phyloP scores from a whole-genome alignment of 2,888 invertebrate genomes.

The Cephus pulcher region DNA sequence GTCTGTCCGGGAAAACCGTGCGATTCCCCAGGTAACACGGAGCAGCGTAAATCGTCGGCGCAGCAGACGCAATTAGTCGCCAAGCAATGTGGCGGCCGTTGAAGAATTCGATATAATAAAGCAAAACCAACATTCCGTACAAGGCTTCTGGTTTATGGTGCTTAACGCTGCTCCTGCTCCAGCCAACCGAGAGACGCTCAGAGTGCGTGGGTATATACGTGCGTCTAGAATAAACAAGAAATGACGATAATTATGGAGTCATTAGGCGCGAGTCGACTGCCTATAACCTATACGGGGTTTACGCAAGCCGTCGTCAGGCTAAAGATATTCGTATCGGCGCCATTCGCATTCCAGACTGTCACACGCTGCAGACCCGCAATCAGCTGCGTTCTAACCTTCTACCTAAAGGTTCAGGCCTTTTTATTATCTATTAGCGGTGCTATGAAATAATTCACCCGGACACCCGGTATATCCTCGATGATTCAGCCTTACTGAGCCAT shows the following conservation, averaged over 20 bases:
- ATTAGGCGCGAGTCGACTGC: conserved; percentile 24
- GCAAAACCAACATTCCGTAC: background rate
- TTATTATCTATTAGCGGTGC: background rate
- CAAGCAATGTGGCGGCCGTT: background rate
- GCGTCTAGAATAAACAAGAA: conserved; percentile 25
- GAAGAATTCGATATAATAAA: background rate
- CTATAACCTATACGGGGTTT: background rate
- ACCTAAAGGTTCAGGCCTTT: background rate
- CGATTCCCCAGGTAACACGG: background rate
- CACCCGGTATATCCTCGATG: background rate
- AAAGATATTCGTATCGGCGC: background rate
- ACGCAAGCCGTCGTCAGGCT: background rate
- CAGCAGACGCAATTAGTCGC: background rate
- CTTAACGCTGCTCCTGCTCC: background rate
- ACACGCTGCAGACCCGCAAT: background rate
- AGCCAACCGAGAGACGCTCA: background rate
- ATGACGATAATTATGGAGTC: conserved; percentile 34
- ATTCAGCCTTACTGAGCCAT: background rate
- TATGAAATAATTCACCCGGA: background rate
- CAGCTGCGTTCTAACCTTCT: background rate
- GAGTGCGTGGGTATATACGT: background rate
- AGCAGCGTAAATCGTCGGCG: background rate
- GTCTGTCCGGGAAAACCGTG: background rate
- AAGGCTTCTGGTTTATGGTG: background rate
- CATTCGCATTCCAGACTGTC: background rate